A percentile compares a stretch with the other conserved stretches of the same genome.
These are phyloP conservation scores for Nipponacmea schrenckii DNA, from an alignment of 2,888 invertebrate species.

Conservation along the genomic window DNA sequence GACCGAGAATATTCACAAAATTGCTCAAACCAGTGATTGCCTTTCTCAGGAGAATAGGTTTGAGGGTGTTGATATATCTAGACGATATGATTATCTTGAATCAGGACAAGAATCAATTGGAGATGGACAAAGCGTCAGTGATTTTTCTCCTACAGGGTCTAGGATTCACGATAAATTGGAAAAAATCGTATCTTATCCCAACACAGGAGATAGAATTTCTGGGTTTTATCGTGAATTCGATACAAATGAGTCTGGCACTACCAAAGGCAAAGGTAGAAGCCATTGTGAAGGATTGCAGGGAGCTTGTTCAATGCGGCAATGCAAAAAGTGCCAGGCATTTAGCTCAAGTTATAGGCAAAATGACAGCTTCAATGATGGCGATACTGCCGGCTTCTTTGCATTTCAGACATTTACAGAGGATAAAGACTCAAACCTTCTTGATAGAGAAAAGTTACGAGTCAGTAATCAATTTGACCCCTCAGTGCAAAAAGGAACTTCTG, in stretches of 20 bases:
- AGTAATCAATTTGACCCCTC: neutral
- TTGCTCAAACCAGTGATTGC: conserved; percentile 23
- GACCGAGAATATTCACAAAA: conserved; percentile 18
- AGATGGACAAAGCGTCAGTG: neutral
- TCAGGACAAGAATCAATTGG: conserved; percentile 6
- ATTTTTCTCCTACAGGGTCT: neutral
- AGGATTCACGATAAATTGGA: conserved; percentile 16
- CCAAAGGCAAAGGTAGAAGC: conserved; percentile 11
- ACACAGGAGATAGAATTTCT: conserved; percentile 19
- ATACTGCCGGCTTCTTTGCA: conserved; percentile 13
- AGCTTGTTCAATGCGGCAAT: neutral
- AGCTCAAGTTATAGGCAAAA: conserved; percentile 16
- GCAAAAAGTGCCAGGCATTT: neutral
- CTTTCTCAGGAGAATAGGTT: conserved; percentile 15
- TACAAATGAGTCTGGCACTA: conserved; percentile 10
- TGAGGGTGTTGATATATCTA: conserved; percentile 22
- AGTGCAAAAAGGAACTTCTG: conserved; percentile 13
- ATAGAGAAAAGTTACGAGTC: neutral
- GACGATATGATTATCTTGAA: conserved; percentile 23
- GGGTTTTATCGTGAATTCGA: conserved; percentile 17
- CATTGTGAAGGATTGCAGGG: conserved; percentile 12
- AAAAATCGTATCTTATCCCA: conserved; percentile 16
- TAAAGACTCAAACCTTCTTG: conserved; percentile 12
- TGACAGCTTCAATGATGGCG: conserved; percentile 17
- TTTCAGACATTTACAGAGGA: conserved; percentile 21